Percentiles rank a stretch among this genome's conserved stretches.
Conservation (phyloP, 1,140 invertebrate genomes). For the Uloborus diversus region DNA sequence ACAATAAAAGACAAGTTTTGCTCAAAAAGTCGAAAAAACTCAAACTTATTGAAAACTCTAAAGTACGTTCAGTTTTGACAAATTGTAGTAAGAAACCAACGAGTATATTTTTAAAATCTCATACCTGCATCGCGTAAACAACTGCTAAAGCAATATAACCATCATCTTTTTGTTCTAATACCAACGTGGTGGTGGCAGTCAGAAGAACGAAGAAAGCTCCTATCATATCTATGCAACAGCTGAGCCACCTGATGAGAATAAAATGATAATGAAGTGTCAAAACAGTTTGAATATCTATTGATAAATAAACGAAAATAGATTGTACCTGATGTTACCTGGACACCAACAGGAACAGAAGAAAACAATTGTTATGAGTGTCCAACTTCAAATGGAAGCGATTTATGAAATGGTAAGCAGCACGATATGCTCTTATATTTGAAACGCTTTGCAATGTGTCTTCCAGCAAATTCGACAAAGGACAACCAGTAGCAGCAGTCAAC, state of each 20-base stretch:
- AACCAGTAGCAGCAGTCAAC: conserved; percentile 72
- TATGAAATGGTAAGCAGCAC: background rate
- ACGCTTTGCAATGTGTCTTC: conserved; percentile 75
- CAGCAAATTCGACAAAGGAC: conserved; percentile 76
- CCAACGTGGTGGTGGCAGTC: background rate
- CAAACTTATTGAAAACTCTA: too few relatives aligned
- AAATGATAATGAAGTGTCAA: background rate
- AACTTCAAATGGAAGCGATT: conserved; percentile 38
- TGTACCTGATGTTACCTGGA: conserved; percentile 22
- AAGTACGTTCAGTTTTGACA: too few relatives aligned
- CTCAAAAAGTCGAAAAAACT: too few relatives aligned
- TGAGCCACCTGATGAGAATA: conserved; percentile 6
- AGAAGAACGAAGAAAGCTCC: conserved; percentile 14
- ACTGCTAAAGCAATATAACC: conserved; percentile 88
- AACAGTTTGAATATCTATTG: background rate
- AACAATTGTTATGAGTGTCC: conserved; percentile 44
- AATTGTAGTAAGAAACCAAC: too few relatives aligned
- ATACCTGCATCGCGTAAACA: conserved; percentile 86
- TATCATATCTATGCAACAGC: conserved; percentile 7
- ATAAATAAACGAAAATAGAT: background rate
- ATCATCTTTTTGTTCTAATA: conserved; percentile 67
- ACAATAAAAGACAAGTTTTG: too few relatives aligned
- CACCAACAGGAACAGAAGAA: conserved; percentile 6
- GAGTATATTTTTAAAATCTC: too few relatives aligned
- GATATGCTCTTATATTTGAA: conserved; percentile 75